Percentiles rank a stretch among this genome's conserved stretches.
phyloP scores from a whole-genome alignment of 2,888 invertebrate species.

The Epinotia ramella region DNA sequence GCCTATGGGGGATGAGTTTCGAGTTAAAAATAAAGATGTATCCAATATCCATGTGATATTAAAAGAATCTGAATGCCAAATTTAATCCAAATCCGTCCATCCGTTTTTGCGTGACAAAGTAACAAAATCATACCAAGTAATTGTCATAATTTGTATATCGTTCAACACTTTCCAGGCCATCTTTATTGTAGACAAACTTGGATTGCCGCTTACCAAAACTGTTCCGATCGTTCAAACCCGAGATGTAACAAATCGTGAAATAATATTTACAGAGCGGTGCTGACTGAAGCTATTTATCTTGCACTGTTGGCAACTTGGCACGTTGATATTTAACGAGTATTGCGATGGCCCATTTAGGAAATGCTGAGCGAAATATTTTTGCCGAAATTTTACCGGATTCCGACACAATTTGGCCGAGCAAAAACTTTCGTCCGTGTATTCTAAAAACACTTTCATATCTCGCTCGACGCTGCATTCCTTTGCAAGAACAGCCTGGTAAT shows the following conservation, averaged over 20 bases:
- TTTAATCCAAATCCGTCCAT: too few relatives aligned
- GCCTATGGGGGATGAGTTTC: too few relatives aligned
- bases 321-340: constrained; percentile 38
- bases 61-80: too few relatives aligned
- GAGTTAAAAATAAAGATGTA: too few relatives aligned
- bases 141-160: background rate
- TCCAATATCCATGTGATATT: too few relatives aligned
- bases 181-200: constrained; percentile 10
- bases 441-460: constrained; percentile 27
- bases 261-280: constrained; percentile 32
- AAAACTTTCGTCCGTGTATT: background rate
- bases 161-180: background rate
- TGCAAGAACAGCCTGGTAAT: constrained; percentile 67
- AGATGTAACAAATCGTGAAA: constrained; percentile 39
- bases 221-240: constrained; percentile 25
- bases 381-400: constrained; percentile 21
- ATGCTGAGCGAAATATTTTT: constrained; percentile 25
- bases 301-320: constrained; percentile 31
- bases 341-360: constrained; percentile 38
- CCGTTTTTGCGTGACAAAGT: too few relatives aligned
- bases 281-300: constrained; percentile 40
- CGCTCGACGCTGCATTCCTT: constrained; percentile 46
- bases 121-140: background rate
- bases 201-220: constrained; percentile 10
- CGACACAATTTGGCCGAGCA: background rate